Conservation (phyloP, 2,797 vertebrate species). For the Bucorvus abyssinicus region DNA sequence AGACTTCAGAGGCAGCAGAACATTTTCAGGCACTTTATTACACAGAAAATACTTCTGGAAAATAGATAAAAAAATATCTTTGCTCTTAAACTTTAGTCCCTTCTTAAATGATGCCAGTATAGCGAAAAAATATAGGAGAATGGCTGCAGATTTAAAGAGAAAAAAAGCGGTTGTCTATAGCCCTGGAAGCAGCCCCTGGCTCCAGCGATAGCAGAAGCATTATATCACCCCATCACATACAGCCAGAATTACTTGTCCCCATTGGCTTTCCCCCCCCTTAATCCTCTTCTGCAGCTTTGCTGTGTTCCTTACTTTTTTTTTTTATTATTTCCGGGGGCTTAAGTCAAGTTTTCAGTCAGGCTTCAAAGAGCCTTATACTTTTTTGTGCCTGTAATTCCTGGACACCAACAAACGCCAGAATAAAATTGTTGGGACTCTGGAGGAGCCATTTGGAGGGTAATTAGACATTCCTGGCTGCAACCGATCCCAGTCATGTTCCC, state of each 20-base stretch:
- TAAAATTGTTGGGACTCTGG: neutral
- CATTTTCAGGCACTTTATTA: neutral
- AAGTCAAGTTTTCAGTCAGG: conserved; percentile 35
- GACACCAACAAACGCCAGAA: neutral
- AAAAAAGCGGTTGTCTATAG: neutral
- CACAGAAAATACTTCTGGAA: neutral
- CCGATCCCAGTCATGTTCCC: neutral
- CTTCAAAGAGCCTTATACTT: neutral
- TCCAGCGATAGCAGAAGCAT: neutral
- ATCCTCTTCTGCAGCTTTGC: conserved; percentile 41
- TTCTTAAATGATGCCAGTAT: neutral
- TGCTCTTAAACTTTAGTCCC: neutral
- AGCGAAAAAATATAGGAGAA: neutral
- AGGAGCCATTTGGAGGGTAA: neutral
- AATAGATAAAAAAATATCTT: neutral
- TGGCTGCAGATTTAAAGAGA: neutral
- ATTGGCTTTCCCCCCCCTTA: neutral
- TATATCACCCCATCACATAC: neutral
- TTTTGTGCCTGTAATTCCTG: neutral
- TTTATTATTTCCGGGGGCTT: conserved; percentile 39
- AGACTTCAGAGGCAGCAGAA: neutral
- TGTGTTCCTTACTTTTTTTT: neutral
- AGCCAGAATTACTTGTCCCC: conserved; percentile 5
- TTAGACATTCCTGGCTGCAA: neutral
- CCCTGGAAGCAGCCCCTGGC: neutral